Evolutionary conservation across 1,140 invertebrate species (phyloP).

Genomic region (Lanistes nyassanus): DNA sequence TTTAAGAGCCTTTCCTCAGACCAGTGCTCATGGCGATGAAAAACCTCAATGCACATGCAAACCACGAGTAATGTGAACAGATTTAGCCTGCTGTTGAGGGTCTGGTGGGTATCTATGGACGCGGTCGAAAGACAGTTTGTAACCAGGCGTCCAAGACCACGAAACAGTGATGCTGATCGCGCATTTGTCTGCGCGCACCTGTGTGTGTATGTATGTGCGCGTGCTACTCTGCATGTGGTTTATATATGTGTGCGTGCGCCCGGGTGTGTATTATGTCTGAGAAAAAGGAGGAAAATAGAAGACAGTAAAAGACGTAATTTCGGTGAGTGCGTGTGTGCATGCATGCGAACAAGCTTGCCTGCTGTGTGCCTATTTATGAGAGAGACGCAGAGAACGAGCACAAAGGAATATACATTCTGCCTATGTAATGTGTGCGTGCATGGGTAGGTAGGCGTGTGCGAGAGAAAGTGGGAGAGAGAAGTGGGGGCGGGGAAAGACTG

Average conservation of each 20-base stretch:
- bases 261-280: neutral
- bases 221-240: neutral
- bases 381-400: too few relatives aligned
- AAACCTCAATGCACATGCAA: too few relatives aligned
- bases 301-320: neutral
- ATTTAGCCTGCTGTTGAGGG: too few relatives aligned
- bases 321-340: slow-evolving; percentile 4
- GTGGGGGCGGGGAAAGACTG: neutral
- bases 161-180: too few relatives aligned
- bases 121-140: too few relatives aligned
- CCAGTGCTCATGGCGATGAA: too few relatives aligned
- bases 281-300: neutral
- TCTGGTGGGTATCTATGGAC: too few relatives aligned
- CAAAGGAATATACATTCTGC: too few relatives aligned
- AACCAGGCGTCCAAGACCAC: too few relatives aligned
- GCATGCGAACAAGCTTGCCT: neutral
- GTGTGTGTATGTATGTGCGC: slow-evolving; percentile 7
- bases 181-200: neutral
- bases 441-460: neutral
- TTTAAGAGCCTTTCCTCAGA: too few relatives aligned
- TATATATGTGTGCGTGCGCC: neutral
- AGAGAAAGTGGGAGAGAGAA: slow-evolving; percentile 1
- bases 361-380: too few relatives aligned
- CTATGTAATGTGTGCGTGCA: neutral
- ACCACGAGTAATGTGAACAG: too few relatives aligned